Conservation (phyloP, 1,140 invertebrate species). For the Nasonia vitripennis region DNA sequence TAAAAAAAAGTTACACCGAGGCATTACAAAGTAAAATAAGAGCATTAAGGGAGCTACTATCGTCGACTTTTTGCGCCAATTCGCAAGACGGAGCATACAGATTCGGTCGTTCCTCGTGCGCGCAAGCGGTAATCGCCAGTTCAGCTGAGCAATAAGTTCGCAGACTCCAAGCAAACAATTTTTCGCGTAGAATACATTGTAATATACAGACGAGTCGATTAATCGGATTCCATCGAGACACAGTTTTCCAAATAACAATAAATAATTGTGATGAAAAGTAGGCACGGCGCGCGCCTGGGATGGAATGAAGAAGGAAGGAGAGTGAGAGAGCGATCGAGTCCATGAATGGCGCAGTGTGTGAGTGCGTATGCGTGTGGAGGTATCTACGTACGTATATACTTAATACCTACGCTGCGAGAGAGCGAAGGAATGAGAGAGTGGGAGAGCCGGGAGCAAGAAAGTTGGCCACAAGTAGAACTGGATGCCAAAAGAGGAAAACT, state of each 20-base stretch:
- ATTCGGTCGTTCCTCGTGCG: neutral
- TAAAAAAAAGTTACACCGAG: neutral
- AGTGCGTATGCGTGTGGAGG: neutral
- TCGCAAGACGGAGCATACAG: neutral
- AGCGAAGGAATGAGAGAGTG: constrained; percentile 8
- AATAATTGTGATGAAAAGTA: constrained; percentile 18
- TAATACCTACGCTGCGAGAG: neutral
- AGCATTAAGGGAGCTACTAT: neutral
- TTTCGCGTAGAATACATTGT: neutral
- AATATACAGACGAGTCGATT: neutral
- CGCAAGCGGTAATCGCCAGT: neutral
- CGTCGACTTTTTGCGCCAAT: neutral
- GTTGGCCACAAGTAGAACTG: constrained; percentile 13
- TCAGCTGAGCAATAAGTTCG: neutral
- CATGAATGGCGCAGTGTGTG: neutral
- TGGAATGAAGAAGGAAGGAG: neutral
- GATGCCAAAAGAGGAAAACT: constrained; percentile 40
- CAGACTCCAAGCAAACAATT: neutral
- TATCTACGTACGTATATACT: neutral
- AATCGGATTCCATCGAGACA: neutral
- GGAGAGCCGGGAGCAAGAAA: constrained; percentile 38
- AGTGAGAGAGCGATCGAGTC: neutral
- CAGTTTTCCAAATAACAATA: neutral
- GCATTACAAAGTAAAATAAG: neutral
- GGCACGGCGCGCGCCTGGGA: neutral